Percentiles rank a stretch among this genome's conserved stretches.
Conservation (phyloP, 2,888 invertebrate species). For the Thereva unica region DNA sequence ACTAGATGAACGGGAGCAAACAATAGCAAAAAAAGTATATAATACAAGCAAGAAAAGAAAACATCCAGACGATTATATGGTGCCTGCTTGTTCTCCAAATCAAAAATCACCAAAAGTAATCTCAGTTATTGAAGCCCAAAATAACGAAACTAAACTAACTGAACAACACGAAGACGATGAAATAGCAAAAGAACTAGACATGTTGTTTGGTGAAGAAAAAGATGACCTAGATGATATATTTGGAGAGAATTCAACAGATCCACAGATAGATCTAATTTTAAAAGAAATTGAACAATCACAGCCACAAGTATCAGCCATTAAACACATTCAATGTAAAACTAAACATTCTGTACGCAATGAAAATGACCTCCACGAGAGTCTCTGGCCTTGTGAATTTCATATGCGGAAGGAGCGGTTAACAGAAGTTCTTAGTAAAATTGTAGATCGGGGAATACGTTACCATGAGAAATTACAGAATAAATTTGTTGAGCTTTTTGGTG, state of each 20-base stretch:
- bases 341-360: background rate
- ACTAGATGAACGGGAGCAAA: constrained; percentile 42
- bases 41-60: constrained; percentile 7
- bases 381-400: constrained; percentile 55
- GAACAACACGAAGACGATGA: constrained; percentile 45
- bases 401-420: constrained; percentile 48
- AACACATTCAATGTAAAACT: background rate
- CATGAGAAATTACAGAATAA: constrained; percentile 48
- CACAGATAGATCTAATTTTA: constrained; percentile 47
- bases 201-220: constrained; percentile 49
- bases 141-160: background rate
- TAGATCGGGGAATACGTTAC: constrained; percentile 52
- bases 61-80: constrained; percentile 14
- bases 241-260: constrained; percentile 48
- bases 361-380: constrained; percentile 48
- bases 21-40: background rate
- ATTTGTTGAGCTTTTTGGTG: constrained; percentile 51
- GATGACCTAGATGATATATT: constrained; percentile 52
- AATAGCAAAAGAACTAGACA: constrained; percentile 49
- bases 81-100: background rate
- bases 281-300: constrained; percentile 47
- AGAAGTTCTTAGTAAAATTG: constrained; percentile 46
- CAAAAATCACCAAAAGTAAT: background rate
- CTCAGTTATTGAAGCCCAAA: background rate
- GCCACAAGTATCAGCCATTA: background rate